A percentile compares a stretch with the other conserved stretches of the same genome.
These are phyloP conservation scores for Suncus etruscus DNA, from an alignment of 2,113 vertebrate species.

Conservation along the genomic window DNA sequence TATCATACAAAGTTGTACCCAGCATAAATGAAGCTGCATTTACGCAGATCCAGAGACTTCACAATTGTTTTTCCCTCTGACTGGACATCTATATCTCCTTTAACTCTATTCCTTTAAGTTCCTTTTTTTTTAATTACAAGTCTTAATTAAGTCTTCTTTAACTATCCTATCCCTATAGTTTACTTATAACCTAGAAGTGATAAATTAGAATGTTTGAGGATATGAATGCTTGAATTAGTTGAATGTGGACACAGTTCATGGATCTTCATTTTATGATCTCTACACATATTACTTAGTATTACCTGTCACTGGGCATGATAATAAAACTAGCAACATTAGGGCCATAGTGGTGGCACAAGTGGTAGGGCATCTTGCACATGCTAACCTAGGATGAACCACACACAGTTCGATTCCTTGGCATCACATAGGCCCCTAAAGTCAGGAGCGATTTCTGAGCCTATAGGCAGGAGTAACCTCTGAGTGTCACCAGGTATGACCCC, in stretches of 20 bases:
- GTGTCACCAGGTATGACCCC: too few relatives aligned
- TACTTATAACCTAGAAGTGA: neutral
- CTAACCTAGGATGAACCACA: too few relatives aligned
- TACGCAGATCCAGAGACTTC: neutral
- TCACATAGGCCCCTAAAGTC: too few relatives aligned
- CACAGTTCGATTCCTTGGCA: too few relatives aligned
- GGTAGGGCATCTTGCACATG: too few relatives aligned
- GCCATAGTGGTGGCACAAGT: too few relatives aligned
- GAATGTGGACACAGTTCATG: neutral
- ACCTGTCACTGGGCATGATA: neutral
- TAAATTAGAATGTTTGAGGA: neutral
- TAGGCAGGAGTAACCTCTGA: too few relatives aligned
- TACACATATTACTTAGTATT: slow-evolving; percentile 17
- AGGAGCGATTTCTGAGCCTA: too few relatives aligned
- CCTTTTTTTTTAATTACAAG: neutral
- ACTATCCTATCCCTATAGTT: neutral
- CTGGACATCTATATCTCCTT: neutral
- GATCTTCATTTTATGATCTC: neutral
- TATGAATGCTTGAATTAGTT: neutral
- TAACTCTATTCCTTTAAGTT: neutral
- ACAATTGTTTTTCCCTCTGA: neutral
- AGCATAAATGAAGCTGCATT: neutral
- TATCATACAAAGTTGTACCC: neutral
- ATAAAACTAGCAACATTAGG: slow-evolving; percentile 40
- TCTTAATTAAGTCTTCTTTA: slow-evolving; percentile 12